phyloP scores from a whole-genome alignment of 2,888 invertebrate genomes.

The Neuroscelio doddi region DNA sequence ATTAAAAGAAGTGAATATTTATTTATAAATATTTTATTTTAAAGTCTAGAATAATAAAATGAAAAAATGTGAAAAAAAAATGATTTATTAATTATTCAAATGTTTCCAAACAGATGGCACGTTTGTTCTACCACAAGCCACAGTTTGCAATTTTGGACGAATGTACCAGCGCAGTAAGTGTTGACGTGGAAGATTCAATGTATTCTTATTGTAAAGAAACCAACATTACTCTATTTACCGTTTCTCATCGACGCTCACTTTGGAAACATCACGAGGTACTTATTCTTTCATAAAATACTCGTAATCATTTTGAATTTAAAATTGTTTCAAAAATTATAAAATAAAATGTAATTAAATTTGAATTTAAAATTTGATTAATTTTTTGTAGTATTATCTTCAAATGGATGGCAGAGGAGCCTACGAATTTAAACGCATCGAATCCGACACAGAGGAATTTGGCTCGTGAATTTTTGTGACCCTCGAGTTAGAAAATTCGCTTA shows the following conservation, averaged over 20 bases:
- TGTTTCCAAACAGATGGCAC: conserved; percentile 83
- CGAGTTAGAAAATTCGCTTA: conserved; percentile 28
- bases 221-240: conserved; percentile 95
- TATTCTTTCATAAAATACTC: too few relatives aligned
- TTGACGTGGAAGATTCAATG: conserved; percentile 98
- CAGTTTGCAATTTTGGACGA: conserved; percentile 99
- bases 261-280: conserved; percentile 95
- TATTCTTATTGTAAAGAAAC: conserved; percentile 91
- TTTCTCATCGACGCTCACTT: conserved; percentile 96
- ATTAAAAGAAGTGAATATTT: too few relatives aligned
- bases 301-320: too few relatives aligned
- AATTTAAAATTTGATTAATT: conserved; percentile 6
- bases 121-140: conserved; percentile 96
- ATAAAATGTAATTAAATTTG: too few relatives aligned
- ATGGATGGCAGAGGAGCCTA: conserved; percentile 97
- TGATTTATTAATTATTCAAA: conserved; percentile 2
- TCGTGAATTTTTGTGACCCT: conserved; percentile 78
- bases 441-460: conserved; percentile 92
- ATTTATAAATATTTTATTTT: too few relatives aligned
- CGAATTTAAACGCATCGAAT: conserved; percentile 89
- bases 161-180: conserved; percentile 98
- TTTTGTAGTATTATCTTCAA: conserved; percentile 85
- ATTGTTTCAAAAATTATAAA: too few relatives aligned
- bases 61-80: too few relatives aligned
- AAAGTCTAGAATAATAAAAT: too few relatives aligned